Evolutionary conservation across 1,140 invertebrate species (phyloP), one percentile per base, ranked within the genome.

Genomic region (Mizuhopecten yessoensis): DNA sequence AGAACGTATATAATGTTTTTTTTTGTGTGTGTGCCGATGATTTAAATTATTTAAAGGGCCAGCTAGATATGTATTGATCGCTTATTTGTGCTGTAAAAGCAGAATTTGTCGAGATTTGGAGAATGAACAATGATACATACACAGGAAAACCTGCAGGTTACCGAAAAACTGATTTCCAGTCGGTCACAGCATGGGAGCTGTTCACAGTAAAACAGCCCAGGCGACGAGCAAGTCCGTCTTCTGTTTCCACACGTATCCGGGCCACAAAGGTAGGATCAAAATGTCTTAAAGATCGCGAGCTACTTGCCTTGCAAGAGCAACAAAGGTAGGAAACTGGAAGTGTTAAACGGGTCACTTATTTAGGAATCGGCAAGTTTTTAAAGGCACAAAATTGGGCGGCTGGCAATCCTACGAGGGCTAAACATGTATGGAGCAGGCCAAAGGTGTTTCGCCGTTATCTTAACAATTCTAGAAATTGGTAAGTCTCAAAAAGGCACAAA

Each of bases 241-340:
- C 57, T 75, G 57, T n/a, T 75, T 75, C 57, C 57, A 75, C 57
- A 75, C 57, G 23, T 75, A 75, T 13, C 57, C 57, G 1, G 57
- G 57, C n/a, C 57, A 75, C 57, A 75, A 75, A 75, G 57, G 57
- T 75, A 75, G 57, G 57, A 45, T 39, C n/a, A n/a, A n/a, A n/a
- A n/a, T n/a, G n/a, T n/a, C n/a, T n/a, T n/a, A n/a, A n/a, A n/a
- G n/a, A n/a, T n/a, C n/a, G n/a, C n/a, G n/a, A n/a, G n/a, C n/a
- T n/a, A n/a, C n/a, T n/a, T n/a, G n/a, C 13, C 36, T 39, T 39
- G 13, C 36, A 5, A 39, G 13, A 13, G 13, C 36, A 39, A 5
- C 13, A 13, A 39, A 39, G 36, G 36, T 39, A 39, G 36, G 36
- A 13, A 13, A 39, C 13, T 39, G n/a, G n/a, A n/a, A n/a, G n/a